Percentiles rank a stretch among this genome's conserved stretches.
phyloP scores from a whole-genome alignment of 2,113 vertebrate genomes.

The Colossoma macropomum region DNA sequence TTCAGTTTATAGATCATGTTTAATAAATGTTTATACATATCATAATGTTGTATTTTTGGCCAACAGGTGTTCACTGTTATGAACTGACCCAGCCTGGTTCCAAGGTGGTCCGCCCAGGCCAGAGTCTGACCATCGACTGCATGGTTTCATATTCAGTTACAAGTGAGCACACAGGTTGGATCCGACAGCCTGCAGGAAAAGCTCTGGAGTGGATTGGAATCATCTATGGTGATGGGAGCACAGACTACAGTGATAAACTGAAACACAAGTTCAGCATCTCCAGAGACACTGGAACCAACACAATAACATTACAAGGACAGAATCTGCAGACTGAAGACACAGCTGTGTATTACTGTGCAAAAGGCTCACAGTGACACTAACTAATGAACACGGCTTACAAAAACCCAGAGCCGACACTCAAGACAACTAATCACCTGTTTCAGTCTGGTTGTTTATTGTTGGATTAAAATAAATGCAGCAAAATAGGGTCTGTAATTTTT shows the following conservation, averaged over 20 bases:
- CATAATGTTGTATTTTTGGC: not conserved
- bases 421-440: too few relatives aligned
- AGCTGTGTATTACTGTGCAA: conserved; percentile 54
- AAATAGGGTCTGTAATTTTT: too few relatives aligned
- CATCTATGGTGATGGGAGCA: conserved; percentile 41
- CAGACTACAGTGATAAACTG: too few relatives aligned
- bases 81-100: not conserved
- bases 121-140: conserved; percentile 28
- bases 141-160: conserved; percentile 45
- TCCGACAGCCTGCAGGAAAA: conserved; percentile 47
- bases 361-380: conserved; percentile 6
- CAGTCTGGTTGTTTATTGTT: too few relatives aligned
- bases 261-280: conserved; percentile 55
- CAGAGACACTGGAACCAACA: conserved; percentile 46
- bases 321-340: conserved; percentile 46
- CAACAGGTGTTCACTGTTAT: conserved; percentile 13
- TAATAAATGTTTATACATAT: too few relatives aligned
- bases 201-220: conserved; percentile 56
- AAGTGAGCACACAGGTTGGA: conserved; percentile 41
- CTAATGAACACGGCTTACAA: too few relatives aligned
- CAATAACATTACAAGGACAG: too few relatives aligned
- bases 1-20: too few relatives aligned
- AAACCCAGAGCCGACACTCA: conserved; percentile 19
- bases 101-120: not conserved
- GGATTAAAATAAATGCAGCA: too few relatives aligned